Evolutionary conservation across 30 jellyfish, hydroid and myxozoan genomes (phyloP).

Genomic region (Nemopilema nomurai): DNA sequence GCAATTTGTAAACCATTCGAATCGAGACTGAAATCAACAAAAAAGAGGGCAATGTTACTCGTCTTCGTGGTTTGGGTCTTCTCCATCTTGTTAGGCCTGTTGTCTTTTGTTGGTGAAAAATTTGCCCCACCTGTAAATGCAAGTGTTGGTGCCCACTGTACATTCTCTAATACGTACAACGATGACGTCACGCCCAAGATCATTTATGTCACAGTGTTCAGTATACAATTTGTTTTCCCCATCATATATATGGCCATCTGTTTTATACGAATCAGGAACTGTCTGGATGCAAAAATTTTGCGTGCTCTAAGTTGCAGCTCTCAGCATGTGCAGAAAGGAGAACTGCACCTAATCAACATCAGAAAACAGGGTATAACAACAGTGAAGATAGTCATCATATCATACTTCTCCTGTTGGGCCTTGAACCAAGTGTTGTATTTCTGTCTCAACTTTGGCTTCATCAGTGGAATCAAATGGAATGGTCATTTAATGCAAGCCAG

Average conservation of each 20-base stretch:
- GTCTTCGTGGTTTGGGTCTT: slow-evolving; percentile 56
- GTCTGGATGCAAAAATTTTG: slow-evolving; percentile 38
- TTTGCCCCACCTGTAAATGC: slow-evolving; percentile 57
- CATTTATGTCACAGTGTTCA: slow-evolving; percentile 36
- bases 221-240: slow-evolving; percentile 68
- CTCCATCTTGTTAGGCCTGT: slow-evolving; percentile 51
- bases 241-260: slow-evolving; percentile 55
- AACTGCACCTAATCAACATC: slow-evolving; percentile 33
- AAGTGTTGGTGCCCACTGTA: slow-evolving; percentile 84
- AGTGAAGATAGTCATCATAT: slow-evolving; percentile 61
- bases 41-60: slow-evolving; percentile 23
- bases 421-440: slow-evolving; percentile 66
- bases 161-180: slow-evolving; percentile 61
- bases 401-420: slow-evolving; percentile 74
- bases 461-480: slow-evolving; percentile 50
- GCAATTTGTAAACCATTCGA: slow-evolving; percentile 78
- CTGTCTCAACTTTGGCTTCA: slow-evolving; percentile 68
- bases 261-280: slow-evolving; percentile 39
- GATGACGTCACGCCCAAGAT: slow-evolving; percentile 54
- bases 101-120: slow-evolving; percentile 65
- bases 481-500: slow-evolving; percentile 51
- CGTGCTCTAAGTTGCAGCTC: slow-evolving; percentile 52
- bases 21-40: slow-evolving; percentile 59
- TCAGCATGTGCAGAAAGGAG: slow-evolving; percentile 57
- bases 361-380: slow-evolving; percentile 54